A percentile compares a stretch with the other conserved stretches of the same genome.
Evolutionary conservation across 1,140 invertebrate genomes (phyloP).

Genomic region (Drosophila orosa): DNA sequence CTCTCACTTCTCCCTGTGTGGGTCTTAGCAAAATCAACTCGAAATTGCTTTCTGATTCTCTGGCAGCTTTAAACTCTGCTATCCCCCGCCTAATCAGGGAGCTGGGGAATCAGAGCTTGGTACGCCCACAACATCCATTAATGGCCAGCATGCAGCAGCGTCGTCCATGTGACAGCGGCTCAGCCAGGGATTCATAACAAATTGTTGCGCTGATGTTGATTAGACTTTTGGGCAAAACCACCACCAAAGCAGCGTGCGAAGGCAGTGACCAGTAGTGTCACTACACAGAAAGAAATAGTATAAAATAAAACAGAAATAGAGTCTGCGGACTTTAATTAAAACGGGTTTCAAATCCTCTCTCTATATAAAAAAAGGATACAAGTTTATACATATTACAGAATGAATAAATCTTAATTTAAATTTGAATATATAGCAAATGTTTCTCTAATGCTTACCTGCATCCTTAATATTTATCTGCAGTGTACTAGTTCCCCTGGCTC

Average conservation of each 20-base stretch:
- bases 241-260: constrained; percentile 42
- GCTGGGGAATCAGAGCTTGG: constrained; percentile 9
- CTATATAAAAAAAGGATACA: too few species aligned
- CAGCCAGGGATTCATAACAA: constrained; percentile 68
- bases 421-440: too few species aligned
- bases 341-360: too few species aligned
- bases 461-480: constrained; percentile 9
- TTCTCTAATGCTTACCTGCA: not conserved
- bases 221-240: constrained; percentile 47
- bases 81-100: constrained; percentile 5
- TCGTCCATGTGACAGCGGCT: constrained; percentile 44
- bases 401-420: too few species aligned
- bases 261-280: constrained; percentile 37
- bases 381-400: too few species aligned
- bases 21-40: not conserved
- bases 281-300: not conserved
- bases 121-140: constrained; percentile 73
- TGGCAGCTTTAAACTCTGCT: constrained; percentile 22
- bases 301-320: not conserved
- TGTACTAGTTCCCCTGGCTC: constrained; percentile 22
- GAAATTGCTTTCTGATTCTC: constrained; percentile 27
- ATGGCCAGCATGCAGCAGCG: constrained; percentile 44
- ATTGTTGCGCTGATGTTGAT: constrained; percentile 76
- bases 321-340: too few species aligned
- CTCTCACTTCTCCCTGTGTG: not conserved